A percentile compares a stretch with the other conserved stretches of the same genome.
phyloP scores from a whole-genome alignment of 1,140 invertebrate species.

The Pseudomyrmex flavicornis region DNA sequence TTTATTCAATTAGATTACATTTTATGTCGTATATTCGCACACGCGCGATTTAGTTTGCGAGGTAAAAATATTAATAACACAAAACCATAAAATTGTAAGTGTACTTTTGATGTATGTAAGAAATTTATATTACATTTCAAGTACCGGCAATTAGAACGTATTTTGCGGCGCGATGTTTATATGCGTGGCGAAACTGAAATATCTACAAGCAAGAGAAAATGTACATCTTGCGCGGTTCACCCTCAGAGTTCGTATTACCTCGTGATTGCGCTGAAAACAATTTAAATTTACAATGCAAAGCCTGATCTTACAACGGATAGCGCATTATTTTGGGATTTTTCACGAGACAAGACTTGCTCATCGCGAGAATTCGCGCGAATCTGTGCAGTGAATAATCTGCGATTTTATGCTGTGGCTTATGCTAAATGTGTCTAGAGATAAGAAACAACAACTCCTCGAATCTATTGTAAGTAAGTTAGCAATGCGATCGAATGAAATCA shows the following conservation, averaged over 20 bases:
- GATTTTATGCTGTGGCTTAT: conserved; percentile 20
- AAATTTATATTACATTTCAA: conserved; percentile 47
- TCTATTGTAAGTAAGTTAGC: neutral
- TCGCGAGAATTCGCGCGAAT: conserved; percentile 9
- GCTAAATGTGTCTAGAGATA: neutral
- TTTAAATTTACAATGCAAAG: conserved; percentile 45
- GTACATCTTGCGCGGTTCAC: neutral
- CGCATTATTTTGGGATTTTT: conserved; percentile 39
- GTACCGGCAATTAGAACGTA: conserved; percentile 13
- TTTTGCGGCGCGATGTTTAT: conserved; percentile 25
- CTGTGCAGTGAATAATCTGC: conserved; percentile 27
- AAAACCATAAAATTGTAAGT: neutral
- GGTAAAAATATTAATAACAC: neutral
- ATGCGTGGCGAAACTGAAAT: conserved; percentile 20
- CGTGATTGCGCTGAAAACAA: conserved; percentile 49
- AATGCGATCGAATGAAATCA: conserved; percentile 22
- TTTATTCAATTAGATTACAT: neutral
- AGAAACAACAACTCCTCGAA: neutral
- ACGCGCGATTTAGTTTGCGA: neutral
- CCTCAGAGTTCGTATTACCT: conserved; percentile 26
- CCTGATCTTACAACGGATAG: conserved; percentile 12
- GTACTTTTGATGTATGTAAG: neutral
- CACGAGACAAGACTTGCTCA: conserved; percentile 1
- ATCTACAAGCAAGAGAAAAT: conserved; percentile 20
- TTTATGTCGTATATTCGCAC: neutral